Conservation (phyloP, 37 sponge, comb jelly and placozoan species). For the Cladorhizidae sp. region DNA sequence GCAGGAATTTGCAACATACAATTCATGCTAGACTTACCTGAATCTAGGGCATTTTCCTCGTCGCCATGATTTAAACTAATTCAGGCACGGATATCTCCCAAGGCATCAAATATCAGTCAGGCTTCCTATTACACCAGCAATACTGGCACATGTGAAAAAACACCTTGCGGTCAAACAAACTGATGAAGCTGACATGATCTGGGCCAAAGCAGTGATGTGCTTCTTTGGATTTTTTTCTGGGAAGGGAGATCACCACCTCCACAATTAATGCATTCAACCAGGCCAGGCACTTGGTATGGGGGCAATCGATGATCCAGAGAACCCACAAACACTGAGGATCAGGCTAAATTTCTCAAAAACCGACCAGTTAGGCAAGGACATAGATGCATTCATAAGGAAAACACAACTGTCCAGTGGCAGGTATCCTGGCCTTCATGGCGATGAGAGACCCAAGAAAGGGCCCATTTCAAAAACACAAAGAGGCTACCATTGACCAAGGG, state of each 20-base stretch:
- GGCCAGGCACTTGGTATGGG: slow-evolving; percentile 28
- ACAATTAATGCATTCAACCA: slow-evolving; percentile 6
- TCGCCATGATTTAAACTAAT: slow-evolving; percentile 40
- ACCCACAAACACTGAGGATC: slow-evolving; percentile 27
- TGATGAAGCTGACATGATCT: slow-evolving; percentile 24
- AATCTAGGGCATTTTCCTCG: slow-evolving; percentile 31
- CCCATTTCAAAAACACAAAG: no score
- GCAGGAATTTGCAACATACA: slow-evolving; percentile 31
- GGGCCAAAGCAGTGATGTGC: slow-evolving; percentile 43
- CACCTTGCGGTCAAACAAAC: not conserved
- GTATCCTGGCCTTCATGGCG: no score
- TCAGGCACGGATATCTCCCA: slow-evolving; percentile 19
- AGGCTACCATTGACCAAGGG: no score
- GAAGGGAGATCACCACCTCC: slow-evolving; percentile 29
- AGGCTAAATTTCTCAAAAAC: slow-evolving; percentile 20
- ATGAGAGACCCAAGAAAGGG: no score
- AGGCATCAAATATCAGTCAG: not conserved
- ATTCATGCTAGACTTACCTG: slow-evolving; percentile 38
- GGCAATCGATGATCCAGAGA: slow-evolving; percentile 2
- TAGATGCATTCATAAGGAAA: slow-evolving; percentile 1
- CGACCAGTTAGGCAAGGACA: slow-evolving; percentile 55
- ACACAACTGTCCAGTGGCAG: slow-evolving; percentile 40
- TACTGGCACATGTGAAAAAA: slow-evolving; percentile 12
- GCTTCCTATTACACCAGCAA: slow-evolving; percentile 36
- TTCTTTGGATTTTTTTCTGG: slow-evolving; percentile 59